Evolutionary conservation across 2,888 invertebrate species (phyloP), one percentile per base, ranked within the genome.

Genomic region (Chrysolina americana): DNA sequence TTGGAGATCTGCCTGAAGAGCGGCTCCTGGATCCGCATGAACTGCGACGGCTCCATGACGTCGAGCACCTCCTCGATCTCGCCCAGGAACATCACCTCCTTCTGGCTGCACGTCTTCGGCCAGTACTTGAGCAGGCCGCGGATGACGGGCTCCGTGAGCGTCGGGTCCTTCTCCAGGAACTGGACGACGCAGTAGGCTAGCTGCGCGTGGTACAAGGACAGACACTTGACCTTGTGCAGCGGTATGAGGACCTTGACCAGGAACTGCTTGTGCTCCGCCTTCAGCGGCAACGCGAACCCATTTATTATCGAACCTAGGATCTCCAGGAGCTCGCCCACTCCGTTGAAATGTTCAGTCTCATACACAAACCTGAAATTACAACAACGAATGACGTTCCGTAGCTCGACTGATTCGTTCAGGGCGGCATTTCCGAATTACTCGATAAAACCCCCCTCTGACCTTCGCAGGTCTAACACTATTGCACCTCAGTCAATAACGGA

Each of bases 21-120:
- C 79, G 98, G 96, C 88, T 96, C 97, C 92, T 99, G 98, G 86
- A 99, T 97, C 91, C 98, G 98, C 87, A 95, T 95, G 92, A 99
- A 99, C 90, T 99, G 98, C 83, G 96, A 95, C 83, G 99, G 99
- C 91, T 99, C 99, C 90, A 99, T 99, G 82, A 99, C 99, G 89
- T 99, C 99, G 88, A 99, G 91, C 85, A 99, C 97, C 90, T 99
- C 99, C 89, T 99, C 99, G 83, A 99, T 94, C 90, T 99, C 99
- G 78, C 98, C 98, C 87, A 99, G 92, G 90, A 99, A 99, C 99
- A 99, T 99, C 81, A 99, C 99, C 90, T 99, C 99, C 89, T 99
- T 99, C 71, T 98, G 98, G 84, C 98, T 98, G 89, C 98, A 98
- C 41, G 98, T 98, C 90, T 98, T 99, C 81, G 99, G 99, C 98